Evolutionary conservation across 2,113 vertebrate species (phyloP).

Genomic region (Marmota monax): DNA sequence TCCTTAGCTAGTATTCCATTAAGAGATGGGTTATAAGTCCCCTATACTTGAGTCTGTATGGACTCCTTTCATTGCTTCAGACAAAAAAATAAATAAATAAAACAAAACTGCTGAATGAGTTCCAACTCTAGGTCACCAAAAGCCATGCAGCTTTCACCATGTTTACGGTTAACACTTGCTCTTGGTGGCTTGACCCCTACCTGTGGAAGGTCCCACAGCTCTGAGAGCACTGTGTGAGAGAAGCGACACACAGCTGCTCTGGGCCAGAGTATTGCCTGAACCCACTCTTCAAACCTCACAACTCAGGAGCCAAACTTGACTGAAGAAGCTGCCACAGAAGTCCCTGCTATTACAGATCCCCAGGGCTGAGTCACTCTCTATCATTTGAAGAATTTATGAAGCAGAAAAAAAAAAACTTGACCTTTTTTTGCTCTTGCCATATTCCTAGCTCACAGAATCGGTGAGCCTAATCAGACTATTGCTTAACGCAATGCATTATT

Average conservation of each 20-base stretch:
- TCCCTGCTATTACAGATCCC: not conserved
- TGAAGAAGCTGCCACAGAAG: not conserved
- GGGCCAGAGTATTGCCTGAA: not conserved
- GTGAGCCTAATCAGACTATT: not conserved
- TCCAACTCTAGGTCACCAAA: not conserved
- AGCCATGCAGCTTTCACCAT: not conserved
- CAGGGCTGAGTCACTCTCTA: fast-evolving
- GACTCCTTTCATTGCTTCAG: not conserved
- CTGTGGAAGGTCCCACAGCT: not conserved
- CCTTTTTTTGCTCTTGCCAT: not conserved
- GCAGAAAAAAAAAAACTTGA: not conserved
- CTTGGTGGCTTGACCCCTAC: not conserved
- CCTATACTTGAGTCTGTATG: not conserved
- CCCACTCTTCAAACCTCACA: not conserved
- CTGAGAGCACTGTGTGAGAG: fast-evolving
- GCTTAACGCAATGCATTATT: not conserved
- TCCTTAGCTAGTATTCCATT: not conserved
- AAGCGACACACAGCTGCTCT: not conserved
- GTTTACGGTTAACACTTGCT: not conserved
- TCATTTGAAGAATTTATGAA: not conserved
- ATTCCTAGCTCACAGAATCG: not conserved
- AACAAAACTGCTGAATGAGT: not conserved
- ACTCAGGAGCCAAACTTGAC: fast-evolving
- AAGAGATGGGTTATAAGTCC: fast-evolving
- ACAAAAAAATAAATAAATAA: not conserved